These are phyloP conservation scores for Formica aserva DNA, from an alignment of 2,888 invertebrate genomes.

Conservation along the genomic window DNA sequence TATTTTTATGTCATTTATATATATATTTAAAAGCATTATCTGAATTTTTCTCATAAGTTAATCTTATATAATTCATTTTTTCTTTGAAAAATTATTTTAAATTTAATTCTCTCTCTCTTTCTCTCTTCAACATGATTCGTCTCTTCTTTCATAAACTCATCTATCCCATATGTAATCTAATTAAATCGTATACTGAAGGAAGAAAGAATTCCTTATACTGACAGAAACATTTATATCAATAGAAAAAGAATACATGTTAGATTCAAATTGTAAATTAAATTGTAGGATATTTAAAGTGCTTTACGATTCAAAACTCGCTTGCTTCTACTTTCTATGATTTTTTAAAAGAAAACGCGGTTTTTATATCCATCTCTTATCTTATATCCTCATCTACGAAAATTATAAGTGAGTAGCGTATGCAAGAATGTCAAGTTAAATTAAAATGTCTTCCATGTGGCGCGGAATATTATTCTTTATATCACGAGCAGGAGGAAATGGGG, in stretches of 20 bases:
- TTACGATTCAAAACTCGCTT: background rate
- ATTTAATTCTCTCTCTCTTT: background rate
- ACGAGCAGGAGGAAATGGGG: background rate
- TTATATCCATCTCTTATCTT: background rate
- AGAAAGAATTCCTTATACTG: background rate
- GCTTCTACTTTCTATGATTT: background rate
- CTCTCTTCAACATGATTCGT: background rate
- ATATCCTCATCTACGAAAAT: background rate
- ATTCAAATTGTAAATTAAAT: background rate
- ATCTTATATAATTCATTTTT: background rate
- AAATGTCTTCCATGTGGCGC: background rate
- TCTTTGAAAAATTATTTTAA: background rate
- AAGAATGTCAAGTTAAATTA: background rate
- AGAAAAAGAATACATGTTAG: background rate
- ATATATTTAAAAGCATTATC: background rate
- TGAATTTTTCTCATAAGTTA: background rate
- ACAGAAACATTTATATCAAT: background rate
- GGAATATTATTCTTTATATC: background rate
- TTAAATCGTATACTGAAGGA: too few relatives aligned
- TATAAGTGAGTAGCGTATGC: background rate
- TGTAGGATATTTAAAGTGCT: background rate
- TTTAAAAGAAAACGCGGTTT: background rate
- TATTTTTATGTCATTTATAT: background rate
- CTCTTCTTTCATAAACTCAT: background rate
- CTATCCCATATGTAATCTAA: background rate